Evolutionary conservation across 2,113 vertebrate species (phyloP), one percentile per base, ranked within the genome.

Genomic region (Megaceryle torquata): DNA sequence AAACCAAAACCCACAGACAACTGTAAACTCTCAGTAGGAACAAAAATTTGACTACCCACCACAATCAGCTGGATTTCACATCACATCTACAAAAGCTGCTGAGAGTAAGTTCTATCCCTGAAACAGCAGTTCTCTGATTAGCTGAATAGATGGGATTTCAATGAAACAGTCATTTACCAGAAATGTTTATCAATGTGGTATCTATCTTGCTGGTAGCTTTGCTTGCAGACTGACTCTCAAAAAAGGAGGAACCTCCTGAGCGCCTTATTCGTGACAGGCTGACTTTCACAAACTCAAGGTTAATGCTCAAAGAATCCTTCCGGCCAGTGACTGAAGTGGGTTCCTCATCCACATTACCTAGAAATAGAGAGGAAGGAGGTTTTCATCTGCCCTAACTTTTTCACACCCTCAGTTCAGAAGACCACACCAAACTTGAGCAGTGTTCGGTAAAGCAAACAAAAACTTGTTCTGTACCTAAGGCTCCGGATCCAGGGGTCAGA

Each of bases 231-330:
- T 98, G 98, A 94, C 98, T 99, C 96, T 99, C 99, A 69, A 99
- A 98, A 93, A 99, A 99, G 21, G 99, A 98, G 71, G 99, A 98
- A 56, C 99, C 98, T 81, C 99, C 99, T 1, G 98, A 99, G 11
- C 99, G 98, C 60, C 99, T 98, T 97, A 99, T 99, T 82, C 99
- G 98, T 46, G 99, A 99, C 81, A 99, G 96, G 93, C 99, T 99
- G 98, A 99, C 99, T 96, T 99, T 99, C 33, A 99, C 99, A 93
- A 99, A 99, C 96, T 99, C 99, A 65, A 99, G 98, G 95, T 99
- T 99, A 95, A 99, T 99, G 86, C 99, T 99, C 75, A 99, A 96
- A 57, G 99, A 99, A 96, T 99, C 99, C 95, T 99, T 99, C n/a
- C 99, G 98, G 77, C 99, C 99, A 0, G 99, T 99, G 69, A 99